A percentile compares a stretch with the other conserved stretches of the same genome.
Evolutionary conservation across 2,797 vertebrate genomes (phyloP).

Genomic region (Brachyrhaphis roseni): DNA sequence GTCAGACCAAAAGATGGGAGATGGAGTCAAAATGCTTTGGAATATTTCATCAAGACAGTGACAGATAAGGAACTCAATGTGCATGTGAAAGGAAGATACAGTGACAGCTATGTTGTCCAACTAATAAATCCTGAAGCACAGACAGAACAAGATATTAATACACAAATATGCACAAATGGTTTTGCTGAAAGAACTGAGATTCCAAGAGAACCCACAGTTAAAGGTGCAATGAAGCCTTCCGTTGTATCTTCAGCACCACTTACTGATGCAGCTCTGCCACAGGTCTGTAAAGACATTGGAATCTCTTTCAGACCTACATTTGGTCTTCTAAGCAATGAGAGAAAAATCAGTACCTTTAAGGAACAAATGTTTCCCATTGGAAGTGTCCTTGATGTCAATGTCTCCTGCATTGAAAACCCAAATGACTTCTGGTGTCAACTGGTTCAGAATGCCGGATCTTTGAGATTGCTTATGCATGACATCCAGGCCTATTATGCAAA

Average conservation of each 20-base stretch:
- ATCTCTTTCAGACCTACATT: slow-evolving; percentile 16
- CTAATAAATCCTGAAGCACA: slow-evolving; percentile 79
- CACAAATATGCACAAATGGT: slow-evolving; percentile 79
- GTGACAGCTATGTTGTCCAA: slow-evolving; percentile 80
- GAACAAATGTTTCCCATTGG: slow-evolving; percentile 87
- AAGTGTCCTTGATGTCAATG: slow-evolving; percentile 86
- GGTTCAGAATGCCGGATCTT: slow-evolving; percentile 65
- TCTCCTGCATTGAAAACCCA: slow-evolving; percentile 86
- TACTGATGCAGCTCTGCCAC: slow-evolving; percentile 12
- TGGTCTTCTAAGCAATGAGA: slow-evolving; percentile 27
- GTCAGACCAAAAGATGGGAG: slow-evolving; percentile 73
- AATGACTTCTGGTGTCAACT: slow-evolving; percentile 94
- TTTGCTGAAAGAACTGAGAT: slow-evolving; percentile 74
- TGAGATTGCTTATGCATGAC: slow-evolving; percentile 85
- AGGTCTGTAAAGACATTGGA: slow-evolving; percentile 4
- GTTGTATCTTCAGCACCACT: slow-evolving; percentile 14
- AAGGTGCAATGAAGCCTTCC: slow-evolving; percentile 13
- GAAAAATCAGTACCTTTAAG: slow-evolving; percentile 63
- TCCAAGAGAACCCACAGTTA: slow-evolving; percentile 35
- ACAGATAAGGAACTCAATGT: slow-evolving; percentile 83
- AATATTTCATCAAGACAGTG: slow-evolving; percentile 85
- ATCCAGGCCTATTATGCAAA: slow-evolving; percentile 86
- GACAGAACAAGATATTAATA: slow-evolving; percentile 82
- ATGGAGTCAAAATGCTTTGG: slow-evolving; percentile 83
- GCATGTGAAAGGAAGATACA: slow-evolving; percentile 73